Conservation (phyloP, 2,888 invertebrate species). For the Falcaria lacertinaria region DNA sequence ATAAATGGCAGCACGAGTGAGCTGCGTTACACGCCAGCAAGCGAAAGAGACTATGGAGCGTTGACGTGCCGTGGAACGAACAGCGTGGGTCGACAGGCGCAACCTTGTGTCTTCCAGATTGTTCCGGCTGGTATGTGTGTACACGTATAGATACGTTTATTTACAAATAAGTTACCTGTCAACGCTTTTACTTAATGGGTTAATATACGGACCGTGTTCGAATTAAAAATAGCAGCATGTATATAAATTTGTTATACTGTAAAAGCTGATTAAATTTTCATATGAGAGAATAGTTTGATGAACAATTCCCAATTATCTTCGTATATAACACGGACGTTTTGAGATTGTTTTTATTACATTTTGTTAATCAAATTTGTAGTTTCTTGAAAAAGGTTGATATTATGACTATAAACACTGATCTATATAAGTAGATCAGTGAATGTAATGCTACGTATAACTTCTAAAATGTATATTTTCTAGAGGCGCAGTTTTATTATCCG, state of each 20-base stretch:
- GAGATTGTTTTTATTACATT: too few relatives aligned
- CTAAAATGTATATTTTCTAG: slow-evolving; percentile 18
- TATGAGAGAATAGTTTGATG: too few relatives aligned
- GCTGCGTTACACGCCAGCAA: slow-evolving; percentile 90
- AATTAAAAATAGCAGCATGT: too few relatives aligned
- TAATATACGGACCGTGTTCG: too few relatives aligned
- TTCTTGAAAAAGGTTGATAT: too few relatives aligned
- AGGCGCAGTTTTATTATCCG: slow-evolving; percentile 18
- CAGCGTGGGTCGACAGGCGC: slow-evolving; percentile 88
- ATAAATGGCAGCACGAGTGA: slow-evolving; percentile 85
- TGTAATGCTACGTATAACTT: slow-evolving; percentile 6
- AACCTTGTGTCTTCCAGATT: slow-evolving; percentile 93
- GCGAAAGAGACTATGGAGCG: slow-evolving; percentile 92
- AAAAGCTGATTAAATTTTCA: too few relatives aligned
- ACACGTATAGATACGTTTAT: slow-evolving; percentile 1
- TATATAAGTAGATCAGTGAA: not conserved
- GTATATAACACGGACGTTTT: too few relatives aligned
- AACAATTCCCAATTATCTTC: too few relatives aligned
- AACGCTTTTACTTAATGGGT: too few relatives aligned
- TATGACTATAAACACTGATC: too few relatives aligned
- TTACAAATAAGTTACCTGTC: not conserved
- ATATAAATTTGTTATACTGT: too few relatives aligned
- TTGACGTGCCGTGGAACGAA: slow-evolving; percentile 91
- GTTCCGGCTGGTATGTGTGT: slow-evolving; percentile 87
- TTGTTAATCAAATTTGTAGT: too few relatives aligned